Evolutionary conservation across 2,113 vertebrate species (phyloP), one percentile per base, ranked within the genome.

Genomic region (Arenaria interpres): DNA sequence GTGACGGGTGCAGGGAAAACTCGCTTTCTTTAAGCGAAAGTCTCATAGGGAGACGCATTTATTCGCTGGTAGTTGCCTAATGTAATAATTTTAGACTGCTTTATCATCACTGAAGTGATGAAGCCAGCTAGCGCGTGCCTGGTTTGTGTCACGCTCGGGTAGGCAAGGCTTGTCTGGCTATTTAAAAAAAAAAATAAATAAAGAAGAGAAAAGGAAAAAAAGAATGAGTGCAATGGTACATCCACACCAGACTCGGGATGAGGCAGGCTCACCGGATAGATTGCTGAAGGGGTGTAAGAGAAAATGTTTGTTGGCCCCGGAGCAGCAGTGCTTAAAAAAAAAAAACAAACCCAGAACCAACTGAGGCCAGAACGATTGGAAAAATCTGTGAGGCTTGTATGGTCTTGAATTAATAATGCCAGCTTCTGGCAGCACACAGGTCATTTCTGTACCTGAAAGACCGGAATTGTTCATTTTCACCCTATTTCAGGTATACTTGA

Each of bases 61-160:
- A 6, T 4, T 4, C 43, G 76, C 16, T 50, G 56, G 19, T n/a
- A 12, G 33, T 53, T 12, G 59, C 25, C 67, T 91, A 68, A 71
- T 93, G 89, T 27, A 59, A 81, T 96, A 60, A 88, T 50, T 92
- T 74, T 41, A 41, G 88, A 35, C 59, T 88, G 88, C 32, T 72
- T 88, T 92, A 66, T 95, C 86, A 12, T 57, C 41, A 2, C 69
- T 11, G 56, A 88, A 18, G 93, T 66, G 94, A 78, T 94, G 95
- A 96, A 85, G 84, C 50, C 84, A 20, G 59, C 15, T 8, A 4
- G 62, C 0, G 17, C 3, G 62, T 27, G 66, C 71, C 97, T 97
- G 90, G 41, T 96, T 82, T 91, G 60, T 91, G 80, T 96, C 86
- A 91, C 0, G 33, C 60, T 59, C 14, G 53, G 69, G 62, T 50